Conservation (phyloP, 1,140 invertebrate genomes). For the Cecropterus lyciades region DNA sequence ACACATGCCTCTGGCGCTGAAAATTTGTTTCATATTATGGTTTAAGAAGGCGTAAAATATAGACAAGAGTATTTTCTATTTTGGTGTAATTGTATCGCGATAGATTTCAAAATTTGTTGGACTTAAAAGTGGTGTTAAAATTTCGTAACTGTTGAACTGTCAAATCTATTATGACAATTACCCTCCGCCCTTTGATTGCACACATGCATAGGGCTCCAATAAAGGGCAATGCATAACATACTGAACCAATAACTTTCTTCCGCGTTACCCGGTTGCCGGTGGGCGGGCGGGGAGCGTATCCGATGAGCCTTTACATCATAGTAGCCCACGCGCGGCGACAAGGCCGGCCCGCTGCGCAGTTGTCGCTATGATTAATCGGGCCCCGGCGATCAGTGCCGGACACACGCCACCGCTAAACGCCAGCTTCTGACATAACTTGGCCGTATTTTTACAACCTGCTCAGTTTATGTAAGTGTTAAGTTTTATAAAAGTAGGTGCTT, state of each 20-base stretch:
- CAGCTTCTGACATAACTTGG: constrained; percentile 38
- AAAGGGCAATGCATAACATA: neutral
- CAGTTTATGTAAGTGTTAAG: neutral
- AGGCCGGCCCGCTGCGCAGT: constrained; percentile 77
- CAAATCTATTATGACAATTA: no score
- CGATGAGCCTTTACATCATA: constrained; percentile 66
- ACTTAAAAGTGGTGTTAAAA: no score
- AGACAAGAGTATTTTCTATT: no score
- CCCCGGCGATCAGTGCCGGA: constrained; percentile 71
- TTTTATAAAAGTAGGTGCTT: no score
- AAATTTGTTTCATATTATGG: no score
- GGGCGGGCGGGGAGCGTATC: constrained; percentile 41
- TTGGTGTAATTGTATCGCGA: no score
- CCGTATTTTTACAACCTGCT: neutral
- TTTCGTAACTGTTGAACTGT: no score
- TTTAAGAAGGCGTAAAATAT: no score
- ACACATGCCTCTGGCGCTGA: no score
- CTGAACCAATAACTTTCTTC: constrained; percentile 42
- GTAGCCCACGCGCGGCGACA: constrained; percentile 71
- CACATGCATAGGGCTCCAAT: no score
- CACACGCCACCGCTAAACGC: constrained; percentile 56
- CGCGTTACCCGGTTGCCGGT: constrained; percentile 43
- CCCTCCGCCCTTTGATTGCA: no score
- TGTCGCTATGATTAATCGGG: constrained; percentile 71
- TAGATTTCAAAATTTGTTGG: no score